Evolutionary conservation across 64 coral and sea anemone species (phyloP).

Genomic region (Anthopleura sola): DNA sequence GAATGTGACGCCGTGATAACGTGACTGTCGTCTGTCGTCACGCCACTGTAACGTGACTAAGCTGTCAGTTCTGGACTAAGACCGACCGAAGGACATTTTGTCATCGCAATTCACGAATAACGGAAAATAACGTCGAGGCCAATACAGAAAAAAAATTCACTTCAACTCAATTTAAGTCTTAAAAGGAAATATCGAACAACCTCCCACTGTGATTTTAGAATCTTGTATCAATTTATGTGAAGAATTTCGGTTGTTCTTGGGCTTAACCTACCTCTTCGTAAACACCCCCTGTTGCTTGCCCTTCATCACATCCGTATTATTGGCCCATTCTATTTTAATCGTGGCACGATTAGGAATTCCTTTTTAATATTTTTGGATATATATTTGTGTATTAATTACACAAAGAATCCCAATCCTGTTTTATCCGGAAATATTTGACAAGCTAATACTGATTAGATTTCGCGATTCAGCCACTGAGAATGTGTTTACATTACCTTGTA

Average conservation of each 20-base stretch:
- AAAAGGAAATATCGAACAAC: too few species aligned
- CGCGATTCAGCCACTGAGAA: neutral
- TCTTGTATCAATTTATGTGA: neutral
- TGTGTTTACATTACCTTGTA: conserved; percentile 6
- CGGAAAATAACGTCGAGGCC: too few species aligned
- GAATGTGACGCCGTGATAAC: too few species aligned
- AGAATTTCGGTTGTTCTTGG: neutral
- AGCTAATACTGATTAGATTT: conserved; percentile 10
- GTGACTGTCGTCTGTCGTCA: too few species aligned
- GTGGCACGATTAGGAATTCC: neutral
- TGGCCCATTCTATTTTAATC: neutral
- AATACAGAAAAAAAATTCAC: too few species aligned
- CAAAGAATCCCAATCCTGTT: neutral
- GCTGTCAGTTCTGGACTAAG: too few species aligned
- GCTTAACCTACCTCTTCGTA: neutral
- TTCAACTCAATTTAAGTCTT: too few species aligned
- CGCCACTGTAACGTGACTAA: too few species aligned
- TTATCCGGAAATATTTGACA: neutral
- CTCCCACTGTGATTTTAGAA: too few species aligned
- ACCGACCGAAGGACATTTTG: too few species aligned
- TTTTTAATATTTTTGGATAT: neutral
- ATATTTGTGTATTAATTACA: neutral
- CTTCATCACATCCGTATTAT: neutral
- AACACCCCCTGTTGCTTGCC: neutral
- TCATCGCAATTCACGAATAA: too few species aligned